Evolutionary conservation across 2,888 invertebrate species (phyloP).

Genomic region (Hydriomena furcata): DNA sequence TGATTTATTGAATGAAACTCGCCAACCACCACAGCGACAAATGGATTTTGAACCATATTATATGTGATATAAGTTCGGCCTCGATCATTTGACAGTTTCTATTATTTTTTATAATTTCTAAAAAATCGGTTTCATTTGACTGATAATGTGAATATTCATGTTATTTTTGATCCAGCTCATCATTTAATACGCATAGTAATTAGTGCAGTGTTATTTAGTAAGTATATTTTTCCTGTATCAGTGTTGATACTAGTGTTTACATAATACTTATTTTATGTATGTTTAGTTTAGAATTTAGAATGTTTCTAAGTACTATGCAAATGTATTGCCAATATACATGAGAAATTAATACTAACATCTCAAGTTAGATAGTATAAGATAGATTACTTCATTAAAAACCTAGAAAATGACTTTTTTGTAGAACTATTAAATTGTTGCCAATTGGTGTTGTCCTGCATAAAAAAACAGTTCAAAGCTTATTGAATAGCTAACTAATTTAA

Average conservation of each 20-base stretch:
- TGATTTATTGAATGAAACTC: background rate
- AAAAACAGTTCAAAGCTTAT: too few relatives aligned
- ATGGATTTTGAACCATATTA: constrained; percentile 18
- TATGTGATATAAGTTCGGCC: constrained; percentile 40
- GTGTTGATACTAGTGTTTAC: constrained; percentile 51
- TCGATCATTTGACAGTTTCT: constrained; percentile 49
- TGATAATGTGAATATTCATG: constrained; percentile 15
- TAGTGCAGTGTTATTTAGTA: constrained; percentile 17
- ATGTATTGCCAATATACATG: too few relatives aligned
- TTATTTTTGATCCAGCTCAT: background rate
- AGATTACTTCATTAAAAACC: too few relatives aligned
- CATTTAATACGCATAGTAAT: background rate
- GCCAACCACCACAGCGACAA: constrained; percentile 5
- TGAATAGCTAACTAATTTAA: too few relatives aligned
- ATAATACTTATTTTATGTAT: constrained; percentile 48
- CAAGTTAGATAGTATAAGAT: too few relatives aligned
- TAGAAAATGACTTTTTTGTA: too few relatives aligned
- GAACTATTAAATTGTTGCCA: too few relatives aligned
- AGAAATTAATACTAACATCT: too few relatives aligned
- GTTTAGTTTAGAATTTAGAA: background rate
- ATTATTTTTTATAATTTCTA: constrained; percentile 31
- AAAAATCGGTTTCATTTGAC: constrained; percentile 20
- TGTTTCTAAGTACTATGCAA: too few relatives aligned
- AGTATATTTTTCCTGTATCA: constrained; percentile 37
- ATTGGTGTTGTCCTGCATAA: too few relatives aligned